Evolutionary conservation across 2,888 invertebrate species (phyloP).

Genomic region (Sarcophaga rosellei): DNA sequence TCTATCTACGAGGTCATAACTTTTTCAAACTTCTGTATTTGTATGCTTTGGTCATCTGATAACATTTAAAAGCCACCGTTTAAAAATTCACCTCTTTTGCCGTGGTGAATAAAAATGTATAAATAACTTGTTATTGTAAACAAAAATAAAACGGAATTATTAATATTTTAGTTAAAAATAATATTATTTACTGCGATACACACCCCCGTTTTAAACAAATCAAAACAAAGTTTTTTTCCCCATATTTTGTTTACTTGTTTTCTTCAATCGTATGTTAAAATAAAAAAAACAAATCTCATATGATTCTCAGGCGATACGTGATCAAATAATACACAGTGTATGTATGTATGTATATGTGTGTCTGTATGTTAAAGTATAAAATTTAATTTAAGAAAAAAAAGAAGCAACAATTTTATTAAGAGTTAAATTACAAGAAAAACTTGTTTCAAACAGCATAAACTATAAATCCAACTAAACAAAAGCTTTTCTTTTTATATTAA

Average conservation of each 20-base stretch:
- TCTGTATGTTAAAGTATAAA: background rate
- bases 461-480: background rate
- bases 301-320: no score
- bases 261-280: background rate
- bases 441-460: slow-evolving; percentile 23
- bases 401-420: background rate
- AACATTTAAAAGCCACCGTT: no score
- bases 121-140: background rate
- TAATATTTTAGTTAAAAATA: background rate
- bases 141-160: slow-evolving; percentile 1
- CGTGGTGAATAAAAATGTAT: background rate
- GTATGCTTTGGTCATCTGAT: no score
- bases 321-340: background rate
- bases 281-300: background rate
- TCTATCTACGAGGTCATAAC: no score
- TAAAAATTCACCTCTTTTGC: no score
- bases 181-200: slow-evolving; percentile 19
- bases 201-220: slow-evolving; percentile 51
- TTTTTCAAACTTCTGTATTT: no score
- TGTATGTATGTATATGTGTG: background rate
- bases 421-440: slow-evolving; percentile 57
- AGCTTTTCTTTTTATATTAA: slow-evolving; percentile 6
- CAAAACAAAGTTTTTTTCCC: slow-evolving; percentile 12
- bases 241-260: background rate
- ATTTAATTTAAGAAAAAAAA: background rate